Base-by-base conservation (phyloP, 1,140 invertebrate genomes). In the Drosophila kanapiae region DNA sequence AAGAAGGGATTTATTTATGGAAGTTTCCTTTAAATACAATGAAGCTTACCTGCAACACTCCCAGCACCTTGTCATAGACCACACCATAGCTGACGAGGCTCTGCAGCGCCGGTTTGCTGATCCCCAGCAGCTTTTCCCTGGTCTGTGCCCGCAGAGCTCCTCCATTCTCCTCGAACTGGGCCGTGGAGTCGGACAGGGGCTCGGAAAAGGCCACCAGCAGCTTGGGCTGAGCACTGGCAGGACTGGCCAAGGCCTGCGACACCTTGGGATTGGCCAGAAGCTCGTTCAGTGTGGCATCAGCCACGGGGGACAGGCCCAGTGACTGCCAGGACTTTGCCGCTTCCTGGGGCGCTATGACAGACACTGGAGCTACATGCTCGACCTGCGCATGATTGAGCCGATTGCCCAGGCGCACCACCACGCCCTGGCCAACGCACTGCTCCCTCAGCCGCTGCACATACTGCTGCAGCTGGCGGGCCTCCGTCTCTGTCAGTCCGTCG, bases 391-490 rank as follows among this genome's bases (percentile, higher is more conserved):
- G 82, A 9, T 57, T 48, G 0, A 86, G 56, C 4, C 75, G 76
- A 29, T 68, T 60, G 10, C 83, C 81, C 9, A 95, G 93, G 60
- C 94, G 92, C 7, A 95, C 94, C 10, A 95, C 94, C 65, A 94
- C 94, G 47, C 94, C 94, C 92, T 94, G 94, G 33, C 95, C 95
- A 1, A 95, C 95, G 54, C 95, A 95, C 88, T 94, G 94, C 43
- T 95, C 94, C 67, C 95, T 94, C 60, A 95, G 94, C 61, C 95
- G 94, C 4, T 94, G 94, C 9, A 95, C 95, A 82, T 96, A 96
- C 86, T 95, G 95, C 91, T 95, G 93, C 69, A 95, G 93, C 80
- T 95, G 94, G 31, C 94, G 92, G 49, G 94, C 93, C 92, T 96
- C 96, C 42, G 94, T 93, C 57, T 95, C 94, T 3, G 94, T 95